A percentile compares a stretch with the other conserved stretches of the same genome.
Conservation (phyloP, 2,113 vertebrate species). For the Sorex araneus region DNA sequence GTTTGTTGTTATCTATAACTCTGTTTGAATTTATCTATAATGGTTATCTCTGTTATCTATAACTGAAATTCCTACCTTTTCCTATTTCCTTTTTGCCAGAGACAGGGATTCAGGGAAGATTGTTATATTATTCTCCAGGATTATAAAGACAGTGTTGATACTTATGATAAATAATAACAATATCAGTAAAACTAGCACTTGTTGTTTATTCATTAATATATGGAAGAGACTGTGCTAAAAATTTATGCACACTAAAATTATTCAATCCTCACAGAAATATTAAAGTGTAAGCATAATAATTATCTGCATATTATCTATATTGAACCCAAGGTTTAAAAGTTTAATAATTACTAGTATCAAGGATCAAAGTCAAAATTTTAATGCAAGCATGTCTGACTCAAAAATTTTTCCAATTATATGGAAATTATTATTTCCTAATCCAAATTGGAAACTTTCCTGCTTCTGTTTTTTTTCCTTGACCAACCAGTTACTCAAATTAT, state of each 20-base stretch:
- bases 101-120: not conserved
- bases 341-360: not conserved
- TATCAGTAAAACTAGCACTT: conserved; percentile 10
- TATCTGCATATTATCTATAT: not conserved
- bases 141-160: not conserved
- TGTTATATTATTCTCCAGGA: not conserved
- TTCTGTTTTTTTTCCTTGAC: not conserved
- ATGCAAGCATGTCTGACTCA: not conserved
- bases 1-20: too few species aligned
- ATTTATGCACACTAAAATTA: not conserved
- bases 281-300: not conserved
- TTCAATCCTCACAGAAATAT: not conserved
- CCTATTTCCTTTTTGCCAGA: not conserved
- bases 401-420: too few species aligned
- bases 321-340: not conserved
- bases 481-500: not conserved
- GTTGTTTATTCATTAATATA: not conserved
- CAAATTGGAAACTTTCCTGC: too few species aligned
- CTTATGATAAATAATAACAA: not conserved
- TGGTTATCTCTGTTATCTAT: too few species aligned
- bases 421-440: too few species aligned
- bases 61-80: not conserved
- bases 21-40: too few species aligned
- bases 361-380: not conserved
- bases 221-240: not conserved